phyloP scores from a whole-genome alignment of 1,140 invertebrate genomes.

The Helicoverpa armigera region DNA sequence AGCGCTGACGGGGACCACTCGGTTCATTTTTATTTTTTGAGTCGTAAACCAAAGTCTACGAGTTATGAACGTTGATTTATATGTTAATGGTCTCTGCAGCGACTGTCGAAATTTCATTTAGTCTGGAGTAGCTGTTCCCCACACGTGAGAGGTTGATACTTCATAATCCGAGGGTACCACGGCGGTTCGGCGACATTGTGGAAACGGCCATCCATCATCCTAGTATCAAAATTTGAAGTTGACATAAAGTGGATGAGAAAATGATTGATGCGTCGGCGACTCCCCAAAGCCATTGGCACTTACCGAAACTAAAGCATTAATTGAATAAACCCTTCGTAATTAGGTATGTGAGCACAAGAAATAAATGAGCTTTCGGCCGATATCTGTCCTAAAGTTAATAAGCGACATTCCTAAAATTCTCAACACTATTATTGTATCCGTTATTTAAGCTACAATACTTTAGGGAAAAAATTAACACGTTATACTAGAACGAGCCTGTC shows the following conservation, averaged over 20 bases:
- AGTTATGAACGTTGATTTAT: constrained; percentile 76
- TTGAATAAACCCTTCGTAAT: constrained; percentile 62
- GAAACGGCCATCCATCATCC: constrained; percentile 76
- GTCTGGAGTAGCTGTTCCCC: constrained; percentile 24
- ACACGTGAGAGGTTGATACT: constrained; percentile 49
- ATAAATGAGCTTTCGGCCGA: constrained; percentile 18
- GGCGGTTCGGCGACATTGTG: constrained; percentile 55
- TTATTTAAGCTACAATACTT: constrained; percentile 21
- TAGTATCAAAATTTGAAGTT: constrained; percentile 82
- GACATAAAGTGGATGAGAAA: constrained; percentile 81
- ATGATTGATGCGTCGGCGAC: constrained; percentile 78
- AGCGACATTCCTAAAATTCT: constrained; percentile 19
- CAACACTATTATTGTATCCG: constrained; percentile 14
- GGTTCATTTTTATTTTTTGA: constrained; percentile 73
- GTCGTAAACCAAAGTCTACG: constrained; percentile 72
- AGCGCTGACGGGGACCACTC: constrained; percentile 70
- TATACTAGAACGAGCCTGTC: constrained; percentile 7
- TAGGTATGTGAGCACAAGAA: constrained; percentile 36
- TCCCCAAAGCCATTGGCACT: constrained; percentile 65
- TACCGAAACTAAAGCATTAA: constrained; percentile 62
- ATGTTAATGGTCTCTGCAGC: constrained; percentile 61
- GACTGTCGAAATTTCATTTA: constrained; percentile 51
- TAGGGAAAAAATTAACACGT: constrained; percentile 29
- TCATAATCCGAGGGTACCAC: constrained; percentile 52
- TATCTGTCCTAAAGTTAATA: constrained; percentile 24